Base-by-base conservation (phyloP, 2,888 invertebrate species). In the Agrotis exclamationis region DNA sequence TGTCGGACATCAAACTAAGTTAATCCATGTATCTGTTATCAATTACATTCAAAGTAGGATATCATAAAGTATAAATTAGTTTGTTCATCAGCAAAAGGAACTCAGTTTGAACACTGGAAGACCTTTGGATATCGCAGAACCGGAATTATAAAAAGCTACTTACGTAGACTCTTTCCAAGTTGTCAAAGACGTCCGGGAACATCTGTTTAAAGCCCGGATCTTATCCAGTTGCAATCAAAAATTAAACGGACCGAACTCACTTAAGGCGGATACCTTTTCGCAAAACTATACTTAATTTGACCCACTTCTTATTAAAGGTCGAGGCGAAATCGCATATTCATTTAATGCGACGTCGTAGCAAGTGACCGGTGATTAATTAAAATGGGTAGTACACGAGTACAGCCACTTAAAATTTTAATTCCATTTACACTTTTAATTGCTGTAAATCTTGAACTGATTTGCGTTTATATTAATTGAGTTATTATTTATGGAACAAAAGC, bases 281-380 rank as follows among this genome's bases (percentile, higher is more conserved):
- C 45, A 57, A 62, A 80, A 68, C 62, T 65, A 76, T 54, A 13
- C 45, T 62, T 63, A 16, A 80, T 71, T 71, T 71, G 62, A 71
- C 54, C 63, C 33, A 67, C 16, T 80, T 80, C 20, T 58, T 63
- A 67, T 56, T 18, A 22, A 28, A 51, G 39, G 44, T 56, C 24
- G 45, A 7, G 45, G 45, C 4, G 28, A 22, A 74, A 57, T 33
- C 22, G 56, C 48, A 44, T 57, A 63, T 67, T 65, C 18, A 77
- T 63, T 74, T 63, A 14, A 51, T 39, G 47, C 59, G 44, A 59
- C 39, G 39, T 50, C 53, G 24, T 53, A 60, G 63, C 33, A 69
- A 59, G n/a, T 74, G 57, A 65, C 62, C 5, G 45, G 57, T 64
- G 16, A 58, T 64, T 57, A 51, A 65, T 54, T 77, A 60, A 33